Evolutionary conservation across 2,888 invertebrate species (phyloP), one percentile per base, ranked within the genome.

Genomic region (Euclidia mi): DNA sequence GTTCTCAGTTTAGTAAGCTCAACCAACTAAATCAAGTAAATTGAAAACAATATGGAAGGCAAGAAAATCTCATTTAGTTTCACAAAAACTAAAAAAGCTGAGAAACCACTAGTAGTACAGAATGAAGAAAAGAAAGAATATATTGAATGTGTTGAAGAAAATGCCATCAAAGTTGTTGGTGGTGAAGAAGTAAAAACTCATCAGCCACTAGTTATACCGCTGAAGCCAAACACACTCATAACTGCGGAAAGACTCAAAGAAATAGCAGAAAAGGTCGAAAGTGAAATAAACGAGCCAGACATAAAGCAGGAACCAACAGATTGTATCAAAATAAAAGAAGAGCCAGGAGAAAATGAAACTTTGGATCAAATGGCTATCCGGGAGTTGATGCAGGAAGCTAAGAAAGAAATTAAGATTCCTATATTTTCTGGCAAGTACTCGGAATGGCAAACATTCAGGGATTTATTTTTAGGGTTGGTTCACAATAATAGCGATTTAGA

Each of bases 11-110:
- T 15, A 9, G 17, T 18, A 12, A n/a, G n/a, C n/a, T n/a, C n/a
- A 45, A 25, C 1, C 3, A n/a, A 11, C 34, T 53, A n/a, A 48
- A 44, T 41, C 48, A 34, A 58, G 25, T 37, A 29, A 6, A n/a
- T 9, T 11, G 11, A 28, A 48, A 48, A n/a, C 62, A 81, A 76
- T 69, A 96, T 95, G 95, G 96, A 96, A 68, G 87, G 91, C 46
- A 97, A 97, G 70, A 97, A 97, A 85, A 96, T 98, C 81, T 97
- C 97, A 0, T 98, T 98, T 85, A 96, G 97, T 42, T 98, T 98
- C 89, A 96, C 95, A 75, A 98, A 97, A 94, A 94, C 96, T 0
- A 93, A 91, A 65, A 94, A 93, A 76, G 79, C 81, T 31, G 92
- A 90, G 17, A 92, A 92, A 73, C 81, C 84, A 0, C 12, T 69